Evolutionary conservation across 2,797 vertebrate genomes (phyloP).

Genomic region (Eupleurogrammus muticus): DNA sequence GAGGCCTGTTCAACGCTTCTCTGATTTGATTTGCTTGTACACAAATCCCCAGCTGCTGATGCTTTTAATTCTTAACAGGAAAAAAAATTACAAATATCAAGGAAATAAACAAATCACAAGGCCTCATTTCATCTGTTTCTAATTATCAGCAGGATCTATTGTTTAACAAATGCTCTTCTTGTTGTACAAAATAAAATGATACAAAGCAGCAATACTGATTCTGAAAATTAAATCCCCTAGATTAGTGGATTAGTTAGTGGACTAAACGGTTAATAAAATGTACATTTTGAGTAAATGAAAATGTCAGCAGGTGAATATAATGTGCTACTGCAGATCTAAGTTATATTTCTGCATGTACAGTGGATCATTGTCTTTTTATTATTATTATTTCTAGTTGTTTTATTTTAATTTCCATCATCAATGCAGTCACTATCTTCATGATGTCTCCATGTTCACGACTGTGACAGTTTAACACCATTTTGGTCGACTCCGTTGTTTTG

Average conservation of each 20-base stretch:
- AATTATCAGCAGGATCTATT: background rate
- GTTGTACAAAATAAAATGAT: background rate
- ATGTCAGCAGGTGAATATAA: background rate
- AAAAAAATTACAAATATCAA: too few relatives aligned
- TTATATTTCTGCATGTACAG: background rate
- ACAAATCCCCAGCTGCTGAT: background rate
- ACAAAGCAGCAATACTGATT: background rate
- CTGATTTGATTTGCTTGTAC: background rate
- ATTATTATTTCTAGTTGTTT: background rate
- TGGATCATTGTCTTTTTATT: background rate
- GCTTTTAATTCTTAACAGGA: background rate
- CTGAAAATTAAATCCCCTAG: background rate
- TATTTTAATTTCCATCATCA: background rate
- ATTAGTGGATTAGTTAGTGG: background rate
- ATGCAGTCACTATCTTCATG: background rate
- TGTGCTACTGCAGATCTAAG: background rate
- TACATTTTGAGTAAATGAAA: background rate
- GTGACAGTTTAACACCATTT: too few relatives aligned
- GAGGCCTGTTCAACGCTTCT: conserved; percentile 3
- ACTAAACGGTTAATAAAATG: background rate
- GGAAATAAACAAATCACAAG: background rate
- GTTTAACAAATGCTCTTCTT: background rate
- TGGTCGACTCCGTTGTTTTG: too few relatives aligned
- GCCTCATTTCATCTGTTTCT: background rate
- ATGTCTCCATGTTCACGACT: background rate